Evolutionary conservation across 2,797 vertebrate species (phyloP).

Genomic region (Molossus molossus): DNA sequence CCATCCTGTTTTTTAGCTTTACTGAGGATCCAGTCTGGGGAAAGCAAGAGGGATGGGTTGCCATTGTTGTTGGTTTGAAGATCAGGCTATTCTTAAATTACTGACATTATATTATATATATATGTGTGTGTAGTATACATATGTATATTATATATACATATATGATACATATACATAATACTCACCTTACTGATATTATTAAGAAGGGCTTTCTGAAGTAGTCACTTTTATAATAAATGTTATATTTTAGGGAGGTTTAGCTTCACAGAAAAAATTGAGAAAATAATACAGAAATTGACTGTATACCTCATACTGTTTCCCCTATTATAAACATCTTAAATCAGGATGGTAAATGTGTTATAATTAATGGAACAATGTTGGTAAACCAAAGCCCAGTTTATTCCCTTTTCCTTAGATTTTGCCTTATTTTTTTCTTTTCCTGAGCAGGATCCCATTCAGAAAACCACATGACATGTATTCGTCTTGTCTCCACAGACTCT

Average conservation of each 20-base stretch:
- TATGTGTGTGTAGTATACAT: not conserved
- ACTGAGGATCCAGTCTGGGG: not conserved
- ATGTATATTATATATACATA: no score
- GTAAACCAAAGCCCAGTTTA: not conserved
- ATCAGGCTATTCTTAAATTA: not conserved
- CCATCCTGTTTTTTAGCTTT: not conserved
- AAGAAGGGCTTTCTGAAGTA: not conserved
- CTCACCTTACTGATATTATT: not conserved
- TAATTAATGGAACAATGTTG: not conserved
- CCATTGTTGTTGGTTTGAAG: not conserved
- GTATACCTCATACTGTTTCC: no score
- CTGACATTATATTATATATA: not conserved
- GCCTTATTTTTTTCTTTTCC: not conserved
- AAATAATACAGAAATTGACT: not conserved
- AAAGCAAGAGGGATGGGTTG: not conserved
- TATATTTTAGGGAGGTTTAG: not conserved
- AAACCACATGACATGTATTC: not conserved
- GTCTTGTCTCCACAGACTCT: not conserved
- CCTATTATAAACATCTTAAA: not conserved
- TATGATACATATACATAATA: not conserved
- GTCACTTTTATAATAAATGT: not conserved
- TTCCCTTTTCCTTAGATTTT: not conserved
- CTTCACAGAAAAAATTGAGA: not conserved
- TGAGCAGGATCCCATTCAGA: no score
- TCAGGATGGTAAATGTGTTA: not conserved